phyloP scores from a whole-genome alignment of 2,113 vertebrate species.

The Catharus bicknelli region DNA sequence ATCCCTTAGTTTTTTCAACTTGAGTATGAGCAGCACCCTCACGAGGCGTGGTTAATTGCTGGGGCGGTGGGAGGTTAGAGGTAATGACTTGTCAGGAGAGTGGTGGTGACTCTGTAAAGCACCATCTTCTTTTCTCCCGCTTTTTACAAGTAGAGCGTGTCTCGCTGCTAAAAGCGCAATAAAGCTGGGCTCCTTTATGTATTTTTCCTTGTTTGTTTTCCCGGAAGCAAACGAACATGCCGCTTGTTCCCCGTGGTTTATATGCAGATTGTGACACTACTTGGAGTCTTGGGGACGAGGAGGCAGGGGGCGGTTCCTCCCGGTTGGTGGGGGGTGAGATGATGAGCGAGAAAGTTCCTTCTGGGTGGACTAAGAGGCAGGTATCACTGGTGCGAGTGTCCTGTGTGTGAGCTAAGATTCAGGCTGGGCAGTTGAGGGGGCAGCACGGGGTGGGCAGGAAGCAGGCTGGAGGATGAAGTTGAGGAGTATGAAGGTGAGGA shows the following conservation, averaged over 20 bases:
- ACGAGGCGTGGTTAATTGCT: slow-evolving; percentile 67
- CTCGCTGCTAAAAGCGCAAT: not conserved
- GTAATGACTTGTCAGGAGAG: slow-evolving; percentile 59
- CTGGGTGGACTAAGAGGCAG: not conserved
- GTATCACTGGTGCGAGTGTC: fast-evolving
- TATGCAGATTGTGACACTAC: not conserved
- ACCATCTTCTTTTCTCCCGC: not conserved
- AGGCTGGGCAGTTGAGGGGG: not conserved
- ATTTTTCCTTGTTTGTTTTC: slow-evolving; percentile 10
- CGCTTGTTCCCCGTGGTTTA: not conserved
- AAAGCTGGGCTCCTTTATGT: not conserved
- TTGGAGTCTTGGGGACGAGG: not conserved
- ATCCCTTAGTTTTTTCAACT: slow-evolving; percentile 42
- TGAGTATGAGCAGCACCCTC: slow-evolving; percentile 49
- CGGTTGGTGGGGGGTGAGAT: not conserved
- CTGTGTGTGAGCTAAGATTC: not conserved
- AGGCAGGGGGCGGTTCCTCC: fast-evolving
- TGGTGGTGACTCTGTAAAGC: slow-evolving; percentile 39
- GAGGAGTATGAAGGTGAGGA: not conserved
- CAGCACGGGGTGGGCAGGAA: not conserved
- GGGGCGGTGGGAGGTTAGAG: slow-evolving; percentile 44
- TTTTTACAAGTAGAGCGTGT: not conserved
- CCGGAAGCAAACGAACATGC: not conserved
- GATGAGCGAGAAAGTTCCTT: not conserved
- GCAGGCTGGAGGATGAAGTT: not conserved